Conservation (phyloP, 2,888 invertebrate species). For the Pinctada fucata region DNA sequence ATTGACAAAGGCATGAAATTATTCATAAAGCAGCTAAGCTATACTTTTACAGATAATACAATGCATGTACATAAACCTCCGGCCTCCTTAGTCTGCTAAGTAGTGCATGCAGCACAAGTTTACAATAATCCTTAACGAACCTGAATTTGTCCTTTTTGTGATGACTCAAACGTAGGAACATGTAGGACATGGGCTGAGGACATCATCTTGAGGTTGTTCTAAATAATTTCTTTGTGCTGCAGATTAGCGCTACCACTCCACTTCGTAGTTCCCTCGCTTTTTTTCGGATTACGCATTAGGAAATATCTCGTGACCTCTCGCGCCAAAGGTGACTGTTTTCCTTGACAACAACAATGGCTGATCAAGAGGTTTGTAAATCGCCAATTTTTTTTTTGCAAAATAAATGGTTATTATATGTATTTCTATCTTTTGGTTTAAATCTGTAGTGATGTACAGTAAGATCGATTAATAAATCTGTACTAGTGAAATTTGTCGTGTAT, state of each 20-base stretch:
- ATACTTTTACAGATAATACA: too few species aligned
- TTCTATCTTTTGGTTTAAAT: too few species aligned
- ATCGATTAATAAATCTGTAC: too few species aligned
- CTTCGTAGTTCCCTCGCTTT: conserved; percentile 13
- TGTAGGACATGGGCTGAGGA: conserved; percentile 49
- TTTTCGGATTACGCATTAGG: too few species aligned
- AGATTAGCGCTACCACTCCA: neutral
- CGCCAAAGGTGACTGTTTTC: conserved; percentile 41
- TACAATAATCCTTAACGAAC: conserved; percentile 30
- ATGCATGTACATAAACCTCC: too few species aligned
- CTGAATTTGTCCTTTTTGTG: conserved; percentile 57
- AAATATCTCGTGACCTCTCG: conserved; percentile 17
- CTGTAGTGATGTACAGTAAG: too few species aligned
- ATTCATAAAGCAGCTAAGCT: too few species aligned
- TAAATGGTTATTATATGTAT: too few species aligned
- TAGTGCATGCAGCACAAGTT: too few species aligned
- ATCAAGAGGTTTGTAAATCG: conserved; percentile 56
- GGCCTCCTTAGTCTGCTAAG: too few species aligned
- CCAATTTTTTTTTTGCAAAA: neutral
- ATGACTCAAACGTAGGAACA: conserved; percentile 40
- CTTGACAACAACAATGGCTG: conserved; percentile 70
- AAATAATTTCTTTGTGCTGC: neutral
- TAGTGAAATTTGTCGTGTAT: too few species aligned
- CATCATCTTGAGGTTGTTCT: conserved; percentile 46
- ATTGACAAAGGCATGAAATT: too few species aligned